A percentile compares a stretch with the other conserved stretches of the same genome.
phyloP scores from a whole-genome alignment of 2,888 invertebrate species.

The Pyralis farinalis region DNA sequence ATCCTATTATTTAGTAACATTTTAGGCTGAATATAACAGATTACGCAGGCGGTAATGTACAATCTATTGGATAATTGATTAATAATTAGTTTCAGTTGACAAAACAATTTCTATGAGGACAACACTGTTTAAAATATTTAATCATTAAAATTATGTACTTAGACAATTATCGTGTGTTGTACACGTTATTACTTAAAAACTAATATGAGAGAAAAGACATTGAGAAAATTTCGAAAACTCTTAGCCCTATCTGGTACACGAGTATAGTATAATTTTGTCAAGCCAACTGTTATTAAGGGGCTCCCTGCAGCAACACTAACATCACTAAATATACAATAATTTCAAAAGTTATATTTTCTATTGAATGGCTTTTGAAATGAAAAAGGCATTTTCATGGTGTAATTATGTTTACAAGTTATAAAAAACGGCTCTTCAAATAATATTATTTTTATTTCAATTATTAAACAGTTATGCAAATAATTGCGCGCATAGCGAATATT shows the following conservation, averaged over 20 bases:
- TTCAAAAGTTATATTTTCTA: too few relatives aligned
- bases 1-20: conserved; percentile 45
- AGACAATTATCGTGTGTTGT: conserved; percentile 26
- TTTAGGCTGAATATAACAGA: conserved; percentile 62
- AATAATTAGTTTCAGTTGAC: conserved; percentile 43
- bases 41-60: conserved; percentile 63
- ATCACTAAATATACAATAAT: too few relatives aligned
- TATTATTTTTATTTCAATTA: too few relatives aligned
- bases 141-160: conserved; percentile 45
- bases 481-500: too few relatives aligned
- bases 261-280: conserved; percentile 53
- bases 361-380: too few relatives aligned
- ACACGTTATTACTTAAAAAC: conserved; percentile 54
- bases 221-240: conserved; percentile 72
- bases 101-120: conserved; percentile 44
- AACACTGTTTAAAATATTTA: conserved; percentile 51
- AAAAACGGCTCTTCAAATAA: too few relatives aligned
- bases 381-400: too few relatives aligned
- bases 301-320: too few relatives aligned
- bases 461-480: too few relatives aligned
- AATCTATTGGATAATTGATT: conserved; percentile 44
- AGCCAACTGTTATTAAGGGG: too few relatives aligned
- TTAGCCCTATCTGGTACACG: conserved; percentile 61
- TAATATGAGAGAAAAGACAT: conserved; percentile 73
- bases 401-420: too few relatives aligned